Evolutionary conservation across 1,140 invertebrate genomes (phyloP).

Genomic region (Ladona fulva): DNA sequence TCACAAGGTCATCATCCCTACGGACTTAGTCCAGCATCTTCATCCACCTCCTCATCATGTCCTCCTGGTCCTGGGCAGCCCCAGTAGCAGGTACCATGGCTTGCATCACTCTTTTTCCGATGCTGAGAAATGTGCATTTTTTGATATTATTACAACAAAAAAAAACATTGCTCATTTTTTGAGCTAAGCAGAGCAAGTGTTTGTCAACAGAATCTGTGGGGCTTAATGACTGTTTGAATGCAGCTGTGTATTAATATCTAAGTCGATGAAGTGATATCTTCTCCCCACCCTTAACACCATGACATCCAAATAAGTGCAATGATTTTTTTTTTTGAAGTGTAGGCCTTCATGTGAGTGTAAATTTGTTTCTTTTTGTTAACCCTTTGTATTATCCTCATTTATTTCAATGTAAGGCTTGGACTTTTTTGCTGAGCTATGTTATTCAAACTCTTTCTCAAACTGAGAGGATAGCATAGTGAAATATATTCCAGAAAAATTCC

Average conservation of each 20-base stretch:
- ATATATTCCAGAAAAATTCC: neutral
- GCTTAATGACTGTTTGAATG: neutral
- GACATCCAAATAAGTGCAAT: neutral
- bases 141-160: neutral
- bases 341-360: neutral
- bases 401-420: too few relatives aligned
- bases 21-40: neutral
- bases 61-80: neutral
- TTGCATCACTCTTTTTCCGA: neutral
- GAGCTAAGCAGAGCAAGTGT: neutral
- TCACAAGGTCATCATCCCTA: neutral
- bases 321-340: neutral
- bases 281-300: neutral
- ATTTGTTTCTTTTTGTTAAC: neutral
- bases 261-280: neutral
- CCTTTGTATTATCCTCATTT: neutral
- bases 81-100: constrained; percentile 6
- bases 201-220: neutral
- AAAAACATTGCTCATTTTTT: neutral
- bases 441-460: neutral
- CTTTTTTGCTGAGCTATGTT: too few relatives aligned
- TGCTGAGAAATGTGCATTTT: neutral
- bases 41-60: neutral
- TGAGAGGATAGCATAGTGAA: neutral
- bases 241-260: neutral